phyloP scores from a whole-genome alignment of 2,888 invertebrate species.

The Polydrusus pterygomalis region DNA sequence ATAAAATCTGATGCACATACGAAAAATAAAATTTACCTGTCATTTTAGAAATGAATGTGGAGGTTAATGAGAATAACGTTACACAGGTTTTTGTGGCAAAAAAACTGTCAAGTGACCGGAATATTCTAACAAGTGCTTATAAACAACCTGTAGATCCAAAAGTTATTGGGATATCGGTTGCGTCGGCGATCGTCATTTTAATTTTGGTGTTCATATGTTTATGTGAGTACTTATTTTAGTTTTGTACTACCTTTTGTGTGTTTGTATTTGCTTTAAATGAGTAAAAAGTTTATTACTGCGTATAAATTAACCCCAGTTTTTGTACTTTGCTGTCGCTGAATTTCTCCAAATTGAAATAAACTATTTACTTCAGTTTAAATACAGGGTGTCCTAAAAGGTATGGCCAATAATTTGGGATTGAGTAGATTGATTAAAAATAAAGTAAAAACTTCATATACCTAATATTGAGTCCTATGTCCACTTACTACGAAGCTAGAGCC shows the following conservation, averaged over 20 bases:
- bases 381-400: too few relatives aligned
- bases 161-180: neutral
- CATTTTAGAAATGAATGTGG: slow-evolving; percentile 40
- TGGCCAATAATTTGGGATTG: too few relatives aligned
- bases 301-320: too few relatives aligned
- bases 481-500: too few relatives aligned
- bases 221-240: slow-evolving; percentile 35
- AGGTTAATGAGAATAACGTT: slow-evolving; percentile 30
- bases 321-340: too few relatives aligned
- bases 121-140: neutral
- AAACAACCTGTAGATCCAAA: neutral
- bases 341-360: too few relatives aligned
- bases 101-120: neutral
- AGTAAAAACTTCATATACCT: too few relatives aligned
- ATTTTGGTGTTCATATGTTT: slow-evolving; percentile 25
- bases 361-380: too few relatives aligned
- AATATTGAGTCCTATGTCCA: too few relatives aligned
- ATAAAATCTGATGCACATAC: slow-evolving; percentile 25
- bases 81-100: slow-evolving; percentile 21
- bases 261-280: too few relatives aligned
- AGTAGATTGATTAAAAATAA: too few relatives aligned
- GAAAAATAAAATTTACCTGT: slow-evolving; percentile 23
- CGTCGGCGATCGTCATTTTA: slow-evolving; percentile 19
- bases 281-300: too few relatives aligned
- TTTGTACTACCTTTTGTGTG: neutral